Evolutionary conservation across 1,140 invertebrate genomes (phyloP).

Genomic region (Maconellicoccus hirsutus): DNA sequence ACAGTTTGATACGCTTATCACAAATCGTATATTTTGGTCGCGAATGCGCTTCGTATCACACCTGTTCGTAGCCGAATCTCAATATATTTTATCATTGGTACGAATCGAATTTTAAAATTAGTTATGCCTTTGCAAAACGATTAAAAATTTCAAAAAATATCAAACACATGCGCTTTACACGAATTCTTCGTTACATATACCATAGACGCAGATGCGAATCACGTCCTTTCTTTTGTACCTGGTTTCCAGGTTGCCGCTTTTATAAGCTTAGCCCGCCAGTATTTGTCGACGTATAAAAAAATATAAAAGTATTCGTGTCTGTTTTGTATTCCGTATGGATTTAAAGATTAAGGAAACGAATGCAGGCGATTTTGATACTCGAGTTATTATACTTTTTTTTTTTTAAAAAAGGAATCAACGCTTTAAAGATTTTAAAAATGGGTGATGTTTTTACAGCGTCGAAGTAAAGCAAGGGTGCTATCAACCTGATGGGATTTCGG

Average conservation of each 20-base stretch:
- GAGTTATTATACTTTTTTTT: not conserved
- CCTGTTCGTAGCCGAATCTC: not conserved
- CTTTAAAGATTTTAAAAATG: not conserved
- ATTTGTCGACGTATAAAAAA: not conserved
- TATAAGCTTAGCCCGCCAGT: not conserved
- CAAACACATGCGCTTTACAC: no score
- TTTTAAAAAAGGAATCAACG: not conserved
- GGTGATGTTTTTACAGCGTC: not conserved
- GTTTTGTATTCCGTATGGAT: not conserved
- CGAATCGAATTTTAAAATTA: not conserved
- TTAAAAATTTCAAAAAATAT: not conserved
- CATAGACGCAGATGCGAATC: not conserved
- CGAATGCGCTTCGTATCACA: not conserved
- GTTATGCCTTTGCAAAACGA: not conserved
- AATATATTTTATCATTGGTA: not conserved
- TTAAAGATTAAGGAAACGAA: conserved; percentile 5
- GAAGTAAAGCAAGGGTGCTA: not conserved
- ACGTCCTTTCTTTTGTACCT: not conserved
- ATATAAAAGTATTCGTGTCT: not conserved
- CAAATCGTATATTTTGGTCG: not conserved
- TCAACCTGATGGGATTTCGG: not conserved
- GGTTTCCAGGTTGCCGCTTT: not conserved
- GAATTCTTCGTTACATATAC: no score
- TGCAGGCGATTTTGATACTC: not conserved
- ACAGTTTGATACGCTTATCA: not conserved